Percentiles rank a stretch among this genome's conserved stretches.
Evolutionary conservation across 2,888 invertebrate genomes (phyloP).

Genomic region (Prostheceraeus crozeri): DNA sequence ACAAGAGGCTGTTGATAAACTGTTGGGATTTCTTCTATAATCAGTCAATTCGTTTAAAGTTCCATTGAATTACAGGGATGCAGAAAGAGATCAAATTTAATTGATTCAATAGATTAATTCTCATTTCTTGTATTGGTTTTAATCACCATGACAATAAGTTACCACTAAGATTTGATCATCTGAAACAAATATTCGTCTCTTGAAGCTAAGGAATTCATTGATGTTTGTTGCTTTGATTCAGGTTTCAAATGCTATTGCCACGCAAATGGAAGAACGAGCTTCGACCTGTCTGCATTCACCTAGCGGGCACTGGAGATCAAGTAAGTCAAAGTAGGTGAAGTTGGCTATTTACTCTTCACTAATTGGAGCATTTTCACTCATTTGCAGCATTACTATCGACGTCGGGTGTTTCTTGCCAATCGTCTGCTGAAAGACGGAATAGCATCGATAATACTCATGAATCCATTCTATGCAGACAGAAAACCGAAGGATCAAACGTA

Average conservation of each 20-base stretch:
- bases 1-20: too few relatives aligned
- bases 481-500: conserved; percentile 53
- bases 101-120: too few relatives aligned
- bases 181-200: background rate
- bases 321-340: too few relatives aligned
- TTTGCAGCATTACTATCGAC: conserved; percentile 84
- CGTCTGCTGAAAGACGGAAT: conserved; percentile 80
- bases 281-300: conserved; percentile 71
- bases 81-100: too few relatives aligned
- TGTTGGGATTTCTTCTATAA: too few relatives aligned
- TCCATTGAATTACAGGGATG: too few relatives aligned
- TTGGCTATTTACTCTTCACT: too few relatives aligned
- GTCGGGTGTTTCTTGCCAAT: conserved; percentile 78
- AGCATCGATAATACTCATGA: conserved; percentile 85
- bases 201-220: background rate
- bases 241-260: conserved; percentile 29
- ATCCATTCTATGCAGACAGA: conserved; percentile 65
- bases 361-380: too few relatives aligned
- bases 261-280: conserved; percentile 8
- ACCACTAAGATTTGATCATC: too few relatives aligned
- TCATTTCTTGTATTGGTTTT: too few relatives aligned
- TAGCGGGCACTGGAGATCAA: conserved; percentile 96
- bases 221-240: background rate
- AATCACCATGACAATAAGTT: too few relatives aligned
- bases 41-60: too few relatives aligned